These are phyloP conservation scores for Mesopsocus fuscifrons DNA, from an alignment of 2,888 invertebrate genomes.

Conservation along the genomic window DNA sequence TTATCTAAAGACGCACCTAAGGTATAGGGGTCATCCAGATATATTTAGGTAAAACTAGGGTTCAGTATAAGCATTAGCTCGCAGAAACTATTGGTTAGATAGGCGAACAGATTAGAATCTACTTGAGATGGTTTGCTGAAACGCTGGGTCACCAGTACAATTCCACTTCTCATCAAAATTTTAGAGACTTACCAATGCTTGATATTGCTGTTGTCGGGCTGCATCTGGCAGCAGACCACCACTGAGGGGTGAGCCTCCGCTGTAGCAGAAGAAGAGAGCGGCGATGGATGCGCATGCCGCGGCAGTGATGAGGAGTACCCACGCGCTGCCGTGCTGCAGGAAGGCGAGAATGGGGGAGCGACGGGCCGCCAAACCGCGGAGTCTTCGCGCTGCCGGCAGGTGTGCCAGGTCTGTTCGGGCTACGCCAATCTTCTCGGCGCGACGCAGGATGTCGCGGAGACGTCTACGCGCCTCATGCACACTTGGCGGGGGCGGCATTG, in stretches of 20 bases:
- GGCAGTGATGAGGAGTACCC: conserved; percentile 3
- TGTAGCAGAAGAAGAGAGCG: conserved; percentile 3
- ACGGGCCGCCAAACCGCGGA: not conserved
- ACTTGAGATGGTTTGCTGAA: no score
- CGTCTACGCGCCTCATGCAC: not conserved
- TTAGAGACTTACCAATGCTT: conserved; percentile 6
- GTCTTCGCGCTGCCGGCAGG: not conserved
- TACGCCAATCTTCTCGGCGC: not conserved
- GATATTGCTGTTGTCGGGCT: conserved; percentile 4
- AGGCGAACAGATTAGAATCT: no score
- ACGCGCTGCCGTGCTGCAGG: conserved; percentile 6
- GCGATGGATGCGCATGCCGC: conserved; percentile 3
- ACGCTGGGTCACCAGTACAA: no score
- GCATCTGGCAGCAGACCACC: not conserved
- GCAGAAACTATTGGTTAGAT: no score
- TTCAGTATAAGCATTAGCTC: no score
- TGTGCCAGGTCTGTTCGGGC: not conserved
- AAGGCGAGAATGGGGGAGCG: not conserved
- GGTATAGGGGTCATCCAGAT: no score
- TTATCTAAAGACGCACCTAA: no score
- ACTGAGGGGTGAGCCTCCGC: not conserved
- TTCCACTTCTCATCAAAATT: no score
- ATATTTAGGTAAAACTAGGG: no score
- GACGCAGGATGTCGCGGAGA: conserved; percentile 3
- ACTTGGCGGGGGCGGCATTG: not conserved